These are phyloP conservation scores for Lipophrys pholis DNA, from an alignment of 2,113 vertebrate genomes.

Conservation along the genomic window DNA sequence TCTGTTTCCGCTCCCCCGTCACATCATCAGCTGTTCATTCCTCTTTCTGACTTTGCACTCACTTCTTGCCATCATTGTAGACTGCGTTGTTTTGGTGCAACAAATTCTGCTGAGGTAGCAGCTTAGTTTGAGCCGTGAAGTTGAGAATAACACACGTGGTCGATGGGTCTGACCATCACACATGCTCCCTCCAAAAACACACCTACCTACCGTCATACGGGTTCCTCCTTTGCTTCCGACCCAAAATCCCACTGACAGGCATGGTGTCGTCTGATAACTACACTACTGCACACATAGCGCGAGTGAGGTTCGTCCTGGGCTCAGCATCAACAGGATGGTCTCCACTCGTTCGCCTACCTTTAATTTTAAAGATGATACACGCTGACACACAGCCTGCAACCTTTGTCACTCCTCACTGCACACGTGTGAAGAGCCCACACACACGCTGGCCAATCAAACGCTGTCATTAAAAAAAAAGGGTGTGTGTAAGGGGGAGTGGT, in stretches of 20 bases:
- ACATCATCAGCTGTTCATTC: conserved; percentile 15
- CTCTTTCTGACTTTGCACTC: conserved; percentile 13
- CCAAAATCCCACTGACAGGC: conserved; percentile 68
- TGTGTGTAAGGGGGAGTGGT: conserved; percentile 47
- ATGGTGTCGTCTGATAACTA: conserved; percentile 47
- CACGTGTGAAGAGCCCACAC: conserved; percentile 61
- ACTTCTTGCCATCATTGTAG: conserved; percentile 2
- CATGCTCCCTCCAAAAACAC: neutral
- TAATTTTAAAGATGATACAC: conserved; percentile 8
- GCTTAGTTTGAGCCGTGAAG: too few relatives aligned
- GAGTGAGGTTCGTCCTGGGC: neutral
- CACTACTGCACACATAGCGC: neutral
- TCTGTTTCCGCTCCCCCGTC: conserved; percentile 20
- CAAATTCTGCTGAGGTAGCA: neutral
- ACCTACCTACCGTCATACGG: conserved; percentile 58
- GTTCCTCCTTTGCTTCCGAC: conserved; percentile 55
- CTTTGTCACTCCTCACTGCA: conserved; percentile 58
- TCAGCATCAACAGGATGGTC: neutral
- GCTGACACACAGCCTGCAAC: conserved; percentile 2
- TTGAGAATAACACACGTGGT: too few relatives aligned
- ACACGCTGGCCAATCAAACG: conserved; percentile 64
- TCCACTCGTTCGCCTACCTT: neutral
- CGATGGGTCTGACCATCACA: too few relatives aligned
- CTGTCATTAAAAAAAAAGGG: conserved; percentile 64
- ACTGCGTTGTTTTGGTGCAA: neutral